Evolutionary conservation across 2,888 invertebrate species (phyloP).

Genomic region (Lottia scabra): DNA sequence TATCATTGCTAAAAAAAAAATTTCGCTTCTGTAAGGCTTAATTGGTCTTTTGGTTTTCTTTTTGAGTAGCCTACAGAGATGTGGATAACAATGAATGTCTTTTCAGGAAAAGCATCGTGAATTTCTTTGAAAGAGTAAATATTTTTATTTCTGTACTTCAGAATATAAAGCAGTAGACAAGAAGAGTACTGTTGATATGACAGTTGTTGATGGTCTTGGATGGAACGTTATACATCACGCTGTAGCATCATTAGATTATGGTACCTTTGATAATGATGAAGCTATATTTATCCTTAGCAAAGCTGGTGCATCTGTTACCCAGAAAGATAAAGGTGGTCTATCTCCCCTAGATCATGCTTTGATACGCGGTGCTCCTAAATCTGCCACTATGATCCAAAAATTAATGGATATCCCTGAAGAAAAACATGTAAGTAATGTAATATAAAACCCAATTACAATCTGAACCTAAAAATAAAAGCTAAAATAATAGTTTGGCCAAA

Average conservation of each 20-base stretch:
- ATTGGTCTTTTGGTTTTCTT: too few relatives aligned
- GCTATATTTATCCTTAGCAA: slow-evolving; percentile 64
- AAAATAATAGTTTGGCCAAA: too few relatives aligned
- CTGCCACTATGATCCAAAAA: slow-evolving; percentile 53
- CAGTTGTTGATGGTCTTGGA: slow-evolving; percentile 61
- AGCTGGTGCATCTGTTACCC: slow-evolving; percentile 60
- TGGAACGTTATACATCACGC: slow-evolving; percentile 68
- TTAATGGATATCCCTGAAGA: slow-evolving; percentile 40
- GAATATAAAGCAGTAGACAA: slow-evolving; percentile 41
- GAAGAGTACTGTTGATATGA: slow-evolving; percentile 60
- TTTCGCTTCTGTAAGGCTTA: too few relatives aligned
- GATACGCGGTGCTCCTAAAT: slow-evolving; percentile 46
- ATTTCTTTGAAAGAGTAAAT: too few relatives aligned
- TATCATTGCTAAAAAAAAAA: too few relatives aligned
- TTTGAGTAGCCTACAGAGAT: too few relatives aligned
- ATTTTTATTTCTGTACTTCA: neutral
- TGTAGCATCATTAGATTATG: slow-evolving; percentile 64
- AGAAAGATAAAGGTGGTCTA: slow-evolving; percentile 57
- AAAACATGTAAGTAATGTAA: slow-evolving; percentile 36
- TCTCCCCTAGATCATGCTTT: slow-evolving; percentile 58
- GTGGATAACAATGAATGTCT: too few relatives aligned
- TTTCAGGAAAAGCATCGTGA: too few relatives aligned
- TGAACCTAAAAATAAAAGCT: too few relatives aligned
- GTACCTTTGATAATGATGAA: slow-evolving; percentile 67
- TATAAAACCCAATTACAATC: too few relatives aligned